These are phyloP conservation scores for Fregata magnificens DNA, from an alignment of 2,113 vertebrate genomes.

Conservation along the genomic window DNA sequence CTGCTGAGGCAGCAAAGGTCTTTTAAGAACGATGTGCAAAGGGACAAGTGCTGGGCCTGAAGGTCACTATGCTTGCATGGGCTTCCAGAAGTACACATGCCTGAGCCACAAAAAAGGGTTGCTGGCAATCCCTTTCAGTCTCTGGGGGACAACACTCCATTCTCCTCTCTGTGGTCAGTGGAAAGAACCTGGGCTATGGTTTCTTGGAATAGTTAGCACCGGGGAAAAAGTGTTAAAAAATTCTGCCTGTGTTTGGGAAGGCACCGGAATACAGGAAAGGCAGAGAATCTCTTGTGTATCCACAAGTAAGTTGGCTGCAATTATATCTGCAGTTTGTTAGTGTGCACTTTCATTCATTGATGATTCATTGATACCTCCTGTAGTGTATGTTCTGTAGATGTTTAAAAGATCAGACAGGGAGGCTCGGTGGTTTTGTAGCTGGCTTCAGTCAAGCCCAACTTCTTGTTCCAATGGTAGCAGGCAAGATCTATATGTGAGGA, in stretches of 20 bases:
- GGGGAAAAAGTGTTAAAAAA: background rate
- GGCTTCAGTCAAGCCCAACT: background rate
- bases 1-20: background rate
- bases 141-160: background rate
- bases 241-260: background rate
- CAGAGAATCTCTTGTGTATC: background rate
- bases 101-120: background rate
- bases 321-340: background rate
- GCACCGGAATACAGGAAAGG: background rate
- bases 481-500: background rate
- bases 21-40: background rate
- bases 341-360: background rate
- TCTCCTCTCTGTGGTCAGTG: background rate
- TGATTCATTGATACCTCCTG: background rate
- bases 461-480: background rate
- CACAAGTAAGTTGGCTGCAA: background rate
- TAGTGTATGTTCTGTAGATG: background rate
- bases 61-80: background rate
- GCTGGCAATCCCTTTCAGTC: background rate
- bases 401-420: background rate
- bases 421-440: background rate
- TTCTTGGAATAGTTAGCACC: background rate
- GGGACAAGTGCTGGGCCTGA: background rate
- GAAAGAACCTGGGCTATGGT: background rate
- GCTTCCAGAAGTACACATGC: background rate